phyloP scores from a whole-genome alignment of 2,113 vertebrate species.

The Megalops atlanticus region DNA sequence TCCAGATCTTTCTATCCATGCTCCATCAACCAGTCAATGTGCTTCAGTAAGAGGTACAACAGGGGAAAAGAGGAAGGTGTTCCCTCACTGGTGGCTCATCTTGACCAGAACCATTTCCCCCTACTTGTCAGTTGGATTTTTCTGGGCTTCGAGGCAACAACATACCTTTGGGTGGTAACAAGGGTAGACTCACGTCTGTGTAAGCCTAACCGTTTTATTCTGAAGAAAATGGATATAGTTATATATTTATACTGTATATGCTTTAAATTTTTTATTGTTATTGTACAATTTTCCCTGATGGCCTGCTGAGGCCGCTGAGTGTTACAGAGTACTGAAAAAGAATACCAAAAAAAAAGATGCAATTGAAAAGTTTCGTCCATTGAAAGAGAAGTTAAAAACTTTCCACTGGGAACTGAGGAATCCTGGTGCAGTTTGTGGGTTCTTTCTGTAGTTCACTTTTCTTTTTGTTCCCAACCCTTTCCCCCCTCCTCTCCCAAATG shows the following conservation, averaged over 20 bases:
- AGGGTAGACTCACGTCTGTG: slow-evolving; percentile 73
- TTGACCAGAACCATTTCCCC: slow-evolving; percentile 39
- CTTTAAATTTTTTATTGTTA: slow-evolving; percentile 75
- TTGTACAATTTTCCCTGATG: slow-evolving; percentile 91
- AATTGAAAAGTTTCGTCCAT: slow-evolving; percentile 72
- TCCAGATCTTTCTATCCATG: slow-evolving; percentile 33
- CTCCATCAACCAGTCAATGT: slow-evolving; percentile 55
- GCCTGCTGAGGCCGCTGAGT: slow-evolving; percentile 87
- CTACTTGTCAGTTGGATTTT: slow-evolving; percentile 34
- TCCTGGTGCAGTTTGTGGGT: slow-evolving; percentile 84
- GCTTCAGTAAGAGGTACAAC: slow-evolving; percentile 57
- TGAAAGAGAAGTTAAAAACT: slow-evolving; percentile 83
- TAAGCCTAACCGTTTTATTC: slow-evolving; percentile 80
- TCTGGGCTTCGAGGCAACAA: slow-evolving; percentile 60
- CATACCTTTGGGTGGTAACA: slow-evolving; percentile 69
- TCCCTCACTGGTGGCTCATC: neutral
- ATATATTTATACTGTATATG: slow-evolving; percentile 57
- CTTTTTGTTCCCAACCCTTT: slow-evolving; percentile 40
- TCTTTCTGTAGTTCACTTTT: slow-evolving; percentile 26
- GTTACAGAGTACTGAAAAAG: slow-evolving; percentile 87
- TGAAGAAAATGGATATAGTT: slow-evolving; percentile 71
- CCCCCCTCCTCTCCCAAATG: slow-evolving; percentile 74
- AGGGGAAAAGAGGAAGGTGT: slow-evolving; percentile 26
- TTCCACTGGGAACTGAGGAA: slow-evolving; percentile 75
- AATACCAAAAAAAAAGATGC: slow-evolving; percentile 58